Evolutionary conservation across 2,888 invertebrate genomes (phyloP), one percentile per base, ranked within the genome.

Genomic region (Venusia cambrica): DNA sequence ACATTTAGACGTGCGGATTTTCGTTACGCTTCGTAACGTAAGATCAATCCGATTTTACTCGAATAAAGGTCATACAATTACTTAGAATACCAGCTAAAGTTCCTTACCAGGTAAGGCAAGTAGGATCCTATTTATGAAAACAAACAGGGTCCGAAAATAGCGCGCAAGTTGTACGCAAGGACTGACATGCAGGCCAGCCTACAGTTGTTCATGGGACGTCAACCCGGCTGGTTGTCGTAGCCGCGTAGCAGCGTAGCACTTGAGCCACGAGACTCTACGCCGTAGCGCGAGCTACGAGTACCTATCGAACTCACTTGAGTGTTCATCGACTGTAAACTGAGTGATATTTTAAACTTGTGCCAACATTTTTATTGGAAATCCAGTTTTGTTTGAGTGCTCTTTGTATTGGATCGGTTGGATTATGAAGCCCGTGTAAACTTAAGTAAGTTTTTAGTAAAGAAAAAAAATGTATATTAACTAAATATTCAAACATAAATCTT

Each of bases 171-270:
- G 22, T 28, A 21, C 43, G 46, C 48, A 51, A 48, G 48, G 47
- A 51, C 49, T 48, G 55, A 51, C 51, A 48, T 65, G 72, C 68
- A 64, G 57, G 49, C 48, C 45, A 44, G 57, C 61, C 68, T n/a
- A n/a, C 73, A 78, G 79, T 79, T 52, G 64, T 51, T 61, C 64
- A 55, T 69, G 63, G 62, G 69, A 59, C 38, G 48, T 56, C 63
- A 54, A 40, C 45, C 48, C 55, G 67, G 34, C 45, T 61, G 60
- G 62, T 48, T 47, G 70, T 19, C 37, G 48, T 45, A 40, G 42
- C 30, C 34, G 30, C 47, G 37, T 34, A 41, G 25, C 48, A 41
- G 32, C 29, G 19, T 26, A 52, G 38, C 38, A 45, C 41, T 40
- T 30, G 20, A 7, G 44, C 51, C 51, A 51, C 56, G 55, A 28